Evolutionary conservation across 2,797 vertebrate species (phyloP), one percentile per base, ranked within the genome.

Genomic region (Darevskia mixta): DNA sequence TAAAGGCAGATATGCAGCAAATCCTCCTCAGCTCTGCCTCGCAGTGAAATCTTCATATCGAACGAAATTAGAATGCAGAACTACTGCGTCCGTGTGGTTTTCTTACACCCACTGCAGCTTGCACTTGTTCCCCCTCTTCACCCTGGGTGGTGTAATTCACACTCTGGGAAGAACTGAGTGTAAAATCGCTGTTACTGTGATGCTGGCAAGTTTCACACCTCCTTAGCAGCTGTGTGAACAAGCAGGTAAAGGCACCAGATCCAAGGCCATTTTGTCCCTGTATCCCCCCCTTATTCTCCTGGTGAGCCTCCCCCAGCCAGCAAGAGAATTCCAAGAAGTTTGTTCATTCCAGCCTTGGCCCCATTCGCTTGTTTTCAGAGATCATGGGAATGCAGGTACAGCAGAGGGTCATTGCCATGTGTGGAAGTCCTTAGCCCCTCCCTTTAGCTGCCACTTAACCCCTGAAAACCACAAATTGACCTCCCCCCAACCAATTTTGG

Each of bases 111-210:
- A 71, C 58, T 85, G 72, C 55, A 85, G 71, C 78, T 80, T 81
- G 55, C 75, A 83, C 76, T 85, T 81, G 83, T 85, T 85, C 78
- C 83, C 58, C 49, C 58, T 85, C 83, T 79, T 80, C 69, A 89
- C 83, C 25, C 87, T 85, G 72, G 77, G 87, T 81, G 83, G 83
- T 85, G 11, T 49, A 89, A 85, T 85, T 89, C 83, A 81, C 87
- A 55, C 87, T 81, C 69, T 67, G 38, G 69, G 80, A 64, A 80
- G 58, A 55, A 85, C 69, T 58, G 32, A 61, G 87, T 72, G 87
- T 79, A 84, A 88, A 88, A 83, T 23, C 69, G n/a, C 41, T 85
- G 83, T 85, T 81, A 85, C 78, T 89, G 83, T 76, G 87, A 89
- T 76, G 71, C 71, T 76, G 83, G 83, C 66, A 89, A 85, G 58